Percentiles rank a stretch among this genome's conserved stretches.
phyloP scores from a whole-genome alignment of 2,797 vertebrate genomes.

The Passerculus sandwichensis region DNA sequence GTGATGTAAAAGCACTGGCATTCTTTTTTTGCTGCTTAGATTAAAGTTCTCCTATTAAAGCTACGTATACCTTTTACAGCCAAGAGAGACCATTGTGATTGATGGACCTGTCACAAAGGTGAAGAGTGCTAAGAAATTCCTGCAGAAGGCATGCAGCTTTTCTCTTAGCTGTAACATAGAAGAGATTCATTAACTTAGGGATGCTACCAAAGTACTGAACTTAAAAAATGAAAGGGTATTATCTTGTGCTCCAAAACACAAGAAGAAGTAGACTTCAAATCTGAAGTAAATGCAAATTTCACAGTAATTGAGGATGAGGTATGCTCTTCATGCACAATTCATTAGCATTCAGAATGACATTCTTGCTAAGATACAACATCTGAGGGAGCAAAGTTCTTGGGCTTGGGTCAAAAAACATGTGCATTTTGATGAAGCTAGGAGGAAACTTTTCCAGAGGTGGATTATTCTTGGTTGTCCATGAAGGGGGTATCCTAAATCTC shows the following conservation, averaged over 20 bases:
- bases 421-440: not conserved
- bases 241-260: not conserved
- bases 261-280: not conserved
- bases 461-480: not conserved
- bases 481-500: not conserved
- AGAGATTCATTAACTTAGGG: not conserved
- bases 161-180: not conserved
- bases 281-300: not conserved
- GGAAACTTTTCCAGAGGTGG: not conserved
- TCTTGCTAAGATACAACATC: not conserved
- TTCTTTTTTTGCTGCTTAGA: not conserved
- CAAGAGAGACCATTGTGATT: not conserved
- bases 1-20: not conserved
- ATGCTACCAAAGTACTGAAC: not conserved
- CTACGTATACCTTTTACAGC: not conserved
- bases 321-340: fast-evolving
- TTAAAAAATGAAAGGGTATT: not conserved
- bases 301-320: not conserved
- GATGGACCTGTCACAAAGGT: not conserved
- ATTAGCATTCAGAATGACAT: not conserved
- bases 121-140: not conserved
- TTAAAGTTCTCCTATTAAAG: not conserved
- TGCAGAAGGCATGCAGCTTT: not conserved
- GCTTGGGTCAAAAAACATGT: not conserved
- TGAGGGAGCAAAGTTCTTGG: not conserved